Conservation (phyloP, 2,113 vertebrate species). For the Melanostigma gelatinosum region DNA sequence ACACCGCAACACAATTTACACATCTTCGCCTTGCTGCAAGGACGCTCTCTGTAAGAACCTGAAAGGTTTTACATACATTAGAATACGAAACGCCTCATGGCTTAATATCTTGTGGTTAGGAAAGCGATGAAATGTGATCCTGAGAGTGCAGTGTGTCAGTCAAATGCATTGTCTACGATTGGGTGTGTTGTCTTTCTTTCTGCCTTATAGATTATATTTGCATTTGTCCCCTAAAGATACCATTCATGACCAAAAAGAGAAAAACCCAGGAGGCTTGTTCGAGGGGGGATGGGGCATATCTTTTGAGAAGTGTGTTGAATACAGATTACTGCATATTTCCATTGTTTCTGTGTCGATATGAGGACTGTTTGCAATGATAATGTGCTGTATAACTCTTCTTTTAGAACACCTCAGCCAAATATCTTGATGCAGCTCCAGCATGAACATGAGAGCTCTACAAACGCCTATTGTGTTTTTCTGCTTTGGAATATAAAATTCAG, state of each 20-base stretch:
- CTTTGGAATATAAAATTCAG: slow-evolving; percentile 22
- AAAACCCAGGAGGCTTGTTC: slow-evolving; percentile 12
- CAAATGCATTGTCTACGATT: slow-evolving; percentile 28
- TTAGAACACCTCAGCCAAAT: neutral
- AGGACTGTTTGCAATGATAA: neutral
- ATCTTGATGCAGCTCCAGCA: neutral
- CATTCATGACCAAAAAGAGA: neutral
- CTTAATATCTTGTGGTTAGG: slow-evolving; percentile 34
- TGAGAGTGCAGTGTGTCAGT: slow-evolving; percentile 26
- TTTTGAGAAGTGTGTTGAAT: slow-evolving; percentile 9
- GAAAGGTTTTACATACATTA: slow-evolving; percentile 70
- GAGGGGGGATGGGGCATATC: neutral
- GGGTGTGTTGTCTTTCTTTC: slow-evolving; percentile 34
- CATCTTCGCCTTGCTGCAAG: slow-evolving; percentile 66
- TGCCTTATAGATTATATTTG: slow-evolving; percentile 60
- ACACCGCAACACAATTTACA: slow-evolving; percentile 44
- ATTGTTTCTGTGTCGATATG: neutral
- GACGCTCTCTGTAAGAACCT: slow-evolving; percentile 22
- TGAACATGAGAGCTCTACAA: neutral
- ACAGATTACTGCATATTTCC: neutral
- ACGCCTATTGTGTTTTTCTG: slow-evolving; percentile 24
- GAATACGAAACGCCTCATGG: slow-evolving; percentile 39
- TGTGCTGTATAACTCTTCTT: neutral
- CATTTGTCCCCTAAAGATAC: slow-evolving; percentile 50
- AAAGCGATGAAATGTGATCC: slow-evolving; percentile 33